These are phyloP conservation scores for Mormyrops boulengeri DNA, from an alignment of 2,797 vertebrate species.

Conservation along the genomic window DNA sequence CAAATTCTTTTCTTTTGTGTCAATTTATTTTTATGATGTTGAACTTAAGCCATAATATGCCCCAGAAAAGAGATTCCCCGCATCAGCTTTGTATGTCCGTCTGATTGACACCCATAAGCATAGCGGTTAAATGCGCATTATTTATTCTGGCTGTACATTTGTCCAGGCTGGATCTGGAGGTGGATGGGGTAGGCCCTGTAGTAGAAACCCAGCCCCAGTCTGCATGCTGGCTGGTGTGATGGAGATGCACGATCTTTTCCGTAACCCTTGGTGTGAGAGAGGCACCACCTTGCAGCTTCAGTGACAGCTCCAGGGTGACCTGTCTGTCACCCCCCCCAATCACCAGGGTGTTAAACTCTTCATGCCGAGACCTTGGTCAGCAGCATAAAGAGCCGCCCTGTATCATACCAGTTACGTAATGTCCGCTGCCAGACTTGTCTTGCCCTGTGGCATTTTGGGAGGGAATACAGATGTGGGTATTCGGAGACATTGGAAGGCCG, in stretches of 20 bases:
- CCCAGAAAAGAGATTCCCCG: neutral
- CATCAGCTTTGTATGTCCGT: neutral
- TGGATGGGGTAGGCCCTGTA: neutral
- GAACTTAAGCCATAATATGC: neutral
- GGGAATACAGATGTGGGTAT: neutral
- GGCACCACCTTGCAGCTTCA: neutral
- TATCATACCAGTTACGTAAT: conserved; percentile 36
- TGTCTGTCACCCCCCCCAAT: neutral
- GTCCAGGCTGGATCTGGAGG: neutral
- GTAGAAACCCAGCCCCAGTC: neutral
- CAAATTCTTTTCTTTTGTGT: neutral
- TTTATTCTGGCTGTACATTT: neutral
- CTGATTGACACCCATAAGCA: neutral
- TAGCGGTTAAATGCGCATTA: neutral
- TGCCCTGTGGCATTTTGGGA: neutral
- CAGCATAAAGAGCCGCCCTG: conserved; percentile 29
- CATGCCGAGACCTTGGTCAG: neutral
- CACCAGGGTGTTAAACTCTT: neutral
- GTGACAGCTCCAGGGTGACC: neutral
- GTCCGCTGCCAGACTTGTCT: conserved; percentile 37
- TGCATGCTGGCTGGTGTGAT: neutral
- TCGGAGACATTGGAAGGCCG: too few species aligned
- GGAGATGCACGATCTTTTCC: neutral
- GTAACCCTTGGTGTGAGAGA: neutral
- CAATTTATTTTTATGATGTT: neutral